Conservation (phyloP, 2,797 vertebrate genomes). For the Vultur gryphus region DNA sequence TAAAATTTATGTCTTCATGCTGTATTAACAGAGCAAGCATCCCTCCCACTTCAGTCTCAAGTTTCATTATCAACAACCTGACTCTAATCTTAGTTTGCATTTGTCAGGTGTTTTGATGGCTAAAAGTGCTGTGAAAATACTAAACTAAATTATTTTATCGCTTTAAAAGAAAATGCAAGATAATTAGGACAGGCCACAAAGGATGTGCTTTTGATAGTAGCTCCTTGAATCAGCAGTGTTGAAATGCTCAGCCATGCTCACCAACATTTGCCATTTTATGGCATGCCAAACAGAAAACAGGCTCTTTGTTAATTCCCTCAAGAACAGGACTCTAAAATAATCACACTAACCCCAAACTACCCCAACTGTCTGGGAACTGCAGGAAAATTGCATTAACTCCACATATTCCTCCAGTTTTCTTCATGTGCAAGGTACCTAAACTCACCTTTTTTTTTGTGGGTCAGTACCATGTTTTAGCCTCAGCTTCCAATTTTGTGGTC, state of each 20-base stretch:
- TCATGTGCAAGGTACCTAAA: neutral
- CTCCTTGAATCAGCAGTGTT: neutral
- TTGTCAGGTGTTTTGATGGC: neutral
- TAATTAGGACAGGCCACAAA: conserved; percentile 25
- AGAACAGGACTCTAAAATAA: neutral
- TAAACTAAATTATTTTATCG: neutral
- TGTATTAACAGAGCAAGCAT: neutral
- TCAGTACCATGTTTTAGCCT: neutral
- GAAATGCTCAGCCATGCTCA: neutral
- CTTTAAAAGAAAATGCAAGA: neutral
- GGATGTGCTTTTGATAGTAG: neutral
- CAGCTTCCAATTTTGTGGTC: conserved; percentile 5
- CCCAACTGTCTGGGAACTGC: neutral
- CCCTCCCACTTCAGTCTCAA: neutral
- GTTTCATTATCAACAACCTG: neutral
- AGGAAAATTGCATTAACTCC: neutral
- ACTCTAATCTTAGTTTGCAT: neutral
- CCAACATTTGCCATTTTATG: neutral
- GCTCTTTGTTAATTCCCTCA: neutral
- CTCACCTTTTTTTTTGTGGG: neutral
- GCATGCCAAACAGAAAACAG: neutral
- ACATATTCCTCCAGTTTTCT: neutral
- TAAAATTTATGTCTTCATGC: neutral
- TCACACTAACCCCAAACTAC: neutral
- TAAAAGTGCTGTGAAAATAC: neutral